Evolutionary conservation across 2,797 vertebrate genomes (phyloP), one percentile per base, ranked within the genome.

Genomic region (Acanthurus lineatus): DNA sequence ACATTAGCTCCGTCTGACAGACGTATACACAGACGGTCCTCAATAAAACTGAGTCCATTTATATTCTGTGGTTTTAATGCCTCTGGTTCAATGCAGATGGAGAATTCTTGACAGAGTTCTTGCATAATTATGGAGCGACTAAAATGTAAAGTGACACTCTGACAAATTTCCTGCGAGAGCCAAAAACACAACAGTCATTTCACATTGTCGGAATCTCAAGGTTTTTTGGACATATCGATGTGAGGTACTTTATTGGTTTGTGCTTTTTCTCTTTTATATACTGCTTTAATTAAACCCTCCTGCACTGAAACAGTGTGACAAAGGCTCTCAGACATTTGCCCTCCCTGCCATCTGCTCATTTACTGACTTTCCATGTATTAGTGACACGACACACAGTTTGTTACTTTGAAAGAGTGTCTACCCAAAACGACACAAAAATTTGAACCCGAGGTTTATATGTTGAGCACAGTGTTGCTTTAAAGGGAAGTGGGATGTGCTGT

Each of bases 291-390:
- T 42, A 56, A 81, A 75, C 20, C 3, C 1, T 49, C 42, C 53
- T 67, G 54, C 17, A 10, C 2, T 75, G 66, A 76, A 64, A 65
- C 52, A 25, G 32, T 68, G 49, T 25, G 47, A 68, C 42, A 72
- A 76, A 70, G 42, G 56, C 64, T 54, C 22, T 53, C 57, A 54
- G 64, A 76, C 59, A 35, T 81, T 76, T 40, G 32, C 60, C 75
- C 65, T 79, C 69, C 20, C 35, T 44, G 60, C 76, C 76, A 80
- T 74, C 81, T 78, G 78, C 53, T 71, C 82, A 73, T 64, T n/a
- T 51, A 32, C 11, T 57, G 40, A 48, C 53, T 52, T n/a, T 28
- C 44, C 19, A 20, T 58, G 52, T 49, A 57, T 68, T 32, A 73
- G 3, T 22, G 5, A 19, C 11, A n/a, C 57, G 8, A 28, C 32